These are phyloP conservation scores for Electrona antarctica DNA, from an alignment of 2,113 vertebrate genomes.

Conservation along the genomic window DNA sequence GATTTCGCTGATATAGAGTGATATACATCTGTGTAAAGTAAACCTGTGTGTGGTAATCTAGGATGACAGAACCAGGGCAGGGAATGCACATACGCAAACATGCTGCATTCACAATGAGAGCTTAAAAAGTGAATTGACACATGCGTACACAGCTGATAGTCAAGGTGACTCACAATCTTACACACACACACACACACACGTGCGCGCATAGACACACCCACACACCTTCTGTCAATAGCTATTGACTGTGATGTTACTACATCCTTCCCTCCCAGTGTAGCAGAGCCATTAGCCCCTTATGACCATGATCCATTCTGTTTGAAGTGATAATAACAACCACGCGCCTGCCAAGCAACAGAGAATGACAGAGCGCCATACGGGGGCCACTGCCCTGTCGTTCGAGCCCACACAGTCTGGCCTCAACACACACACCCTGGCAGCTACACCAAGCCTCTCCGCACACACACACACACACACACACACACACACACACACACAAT, in stretches of 20 bases:
- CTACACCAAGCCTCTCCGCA: not conserved
- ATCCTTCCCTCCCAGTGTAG: conserved; percentile 56
- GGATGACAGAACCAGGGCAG: conserved; percentile 22
- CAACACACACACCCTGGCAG: conserved; percentile 17
- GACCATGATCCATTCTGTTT: conserved; percentile 73
- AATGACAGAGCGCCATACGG: conserved; percentile 51
- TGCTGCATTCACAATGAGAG: conserved; percentile 10
- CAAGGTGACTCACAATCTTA: not conserved
- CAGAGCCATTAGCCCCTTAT: conserved; percentile 68
- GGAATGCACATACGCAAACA: conserved; percentile 1
- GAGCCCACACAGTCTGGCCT: conserved; percentile 52
- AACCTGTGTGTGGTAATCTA: conserved; percentile 3
- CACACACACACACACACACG: conserved; percentile 29
- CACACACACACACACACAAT: conserved; percentile 31
- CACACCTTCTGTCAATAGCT: conserved; percentile 69
- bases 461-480: conserved; percentile 39
- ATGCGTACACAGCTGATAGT: not conserved
- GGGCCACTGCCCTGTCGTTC: conserved; percentile 28
- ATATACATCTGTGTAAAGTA: not conserved
- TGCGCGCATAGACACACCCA: conserved; percentile 22
- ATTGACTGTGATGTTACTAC: conserved; percentile 72
- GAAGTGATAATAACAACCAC: conserved; percentile 70
- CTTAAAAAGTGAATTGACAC: not conserved
- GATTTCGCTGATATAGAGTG: too few relatives aligned
- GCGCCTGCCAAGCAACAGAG: conserved; percentile 54